phyloP scores from a whole-genome alignment of 2,113 vertebrate genomes.

The Gopherus flavomarginatus region DNA sequence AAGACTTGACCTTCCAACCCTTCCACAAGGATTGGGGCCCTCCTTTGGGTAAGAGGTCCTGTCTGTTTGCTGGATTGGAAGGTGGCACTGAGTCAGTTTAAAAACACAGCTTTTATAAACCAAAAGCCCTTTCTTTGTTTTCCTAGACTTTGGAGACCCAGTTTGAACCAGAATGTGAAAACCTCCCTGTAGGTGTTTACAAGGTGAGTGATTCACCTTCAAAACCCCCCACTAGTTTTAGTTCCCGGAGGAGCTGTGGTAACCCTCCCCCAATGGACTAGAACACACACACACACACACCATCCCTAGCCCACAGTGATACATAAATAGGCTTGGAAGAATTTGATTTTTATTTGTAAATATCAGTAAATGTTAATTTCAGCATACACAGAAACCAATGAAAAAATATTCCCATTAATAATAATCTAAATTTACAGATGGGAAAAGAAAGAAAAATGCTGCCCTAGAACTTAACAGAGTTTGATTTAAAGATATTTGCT shows the following conservation, averaged over 20 bases:
- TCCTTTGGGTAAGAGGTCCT: background rate
- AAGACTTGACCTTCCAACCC: background rate
- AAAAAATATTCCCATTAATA: background rate
- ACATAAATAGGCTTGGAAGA: background rate
- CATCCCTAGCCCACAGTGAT: background rate
- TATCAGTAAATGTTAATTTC: background rate
- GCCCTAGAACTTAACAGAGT: background rate
- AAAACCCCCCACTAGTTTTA: background rate
- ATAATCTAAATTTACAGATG: background rate
- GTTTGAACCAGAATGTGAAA: background rate
- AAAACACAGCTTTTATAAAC: background rate
- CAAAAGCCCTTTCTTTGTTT: background rate
- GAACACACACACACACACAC: background rate
- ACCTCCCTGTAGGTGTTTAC: background rate
- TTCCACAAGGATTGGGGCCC: background rate
- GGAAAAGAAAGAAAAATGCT: background rate
- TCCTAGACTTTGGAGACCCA: background rate
- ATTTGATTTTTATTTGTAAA: background rate
- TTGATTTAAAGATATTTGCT: background rate
- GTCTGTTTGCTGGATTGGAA: background rate
- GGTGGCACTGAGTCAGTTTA: background rate
- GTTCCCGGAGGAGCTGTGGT: background rate
- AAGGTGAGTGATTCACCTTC: background rate
- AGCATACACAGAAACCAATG: background rate
- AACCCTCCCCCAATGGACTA: background rate